phyloP scores from a whole-genome alignment of 1,140 invertebrate genomes.

The Gonioctena quinquepunctata region DNA sequence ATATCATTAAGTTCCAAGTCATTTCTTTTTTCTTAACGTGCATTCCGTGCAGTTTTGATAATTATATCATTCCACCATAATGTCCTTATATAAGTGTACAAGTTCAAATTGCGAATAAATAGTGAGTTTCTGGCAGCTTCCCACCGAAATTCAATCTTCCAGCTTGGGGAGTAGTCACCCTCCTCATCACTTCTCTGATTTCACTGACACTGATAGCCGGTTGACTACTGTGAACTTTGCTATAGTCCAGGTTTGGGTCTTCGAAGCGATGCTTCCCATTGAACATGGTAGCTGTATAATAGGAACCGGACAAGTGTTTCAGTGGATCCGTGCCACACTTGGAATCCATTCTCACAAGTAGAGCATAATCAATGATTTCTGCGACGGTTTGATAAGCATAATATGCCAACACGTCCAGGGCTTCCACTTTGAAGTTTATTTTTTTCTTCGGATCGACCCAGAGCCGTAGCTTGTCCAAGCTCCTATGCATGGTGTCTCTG shows the following conservation, averaged over 20 bases:
- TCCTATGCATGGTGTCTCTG: slow-evolving; percentile 38
- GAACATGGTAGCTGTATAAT: slow-evolving; percentile 57
- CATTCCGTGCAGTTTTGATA: too few relatives aligned
- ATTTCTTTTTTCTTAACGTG: too few relatives aligned
- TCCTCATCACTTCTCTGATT: slow-evolving; percentile 61
- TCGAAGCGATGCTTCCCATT: slow-evolving; percentile 55
- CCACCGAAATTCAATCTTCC: slow-evolving; percentile 54
- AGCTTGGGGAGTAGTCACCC: slow-evolving; percentile 56
- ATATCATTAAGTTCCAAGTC: too few relatives aligned
- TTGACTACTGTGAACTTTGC: slow-evolving; percentile 60
- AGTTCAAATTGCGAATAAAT: slow-evolving; percentile 44
- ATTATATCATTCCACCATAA: too few relatives aligned
- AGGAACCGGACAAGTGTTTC: slow-evolving; percentile 59
- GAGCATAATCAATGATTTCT: slow-evolving; percentile 69
- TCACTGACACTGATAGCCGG: slow-evolving; percentile 60
- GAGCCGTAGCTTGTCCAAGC: slow-evolving; percentile 56
- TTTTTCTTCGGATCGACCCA: slow-evolving; percentile 61
- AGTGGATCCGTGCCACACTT: slow-evolving; percentile 62
- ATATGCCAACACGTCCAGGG: slow-evolving; percentile 69
- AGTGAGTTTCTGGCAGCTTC: slow-evolving; percentile 44
- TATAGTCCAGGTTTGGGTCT: slow-evolving; percentile 57
- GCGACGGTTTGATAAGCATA: slow-evolving; percentile 74
- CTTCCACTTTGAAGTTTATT: slow-evolving; percentile 55
- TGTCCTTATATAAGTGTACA: too few relatives aligned
- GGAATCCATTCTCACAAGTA: slow-evolving; percentile 66